Evolutionary conservation across 2,888 invertebrate species (phyloP).

Genomic region (Panzeria rudis): DNA sequence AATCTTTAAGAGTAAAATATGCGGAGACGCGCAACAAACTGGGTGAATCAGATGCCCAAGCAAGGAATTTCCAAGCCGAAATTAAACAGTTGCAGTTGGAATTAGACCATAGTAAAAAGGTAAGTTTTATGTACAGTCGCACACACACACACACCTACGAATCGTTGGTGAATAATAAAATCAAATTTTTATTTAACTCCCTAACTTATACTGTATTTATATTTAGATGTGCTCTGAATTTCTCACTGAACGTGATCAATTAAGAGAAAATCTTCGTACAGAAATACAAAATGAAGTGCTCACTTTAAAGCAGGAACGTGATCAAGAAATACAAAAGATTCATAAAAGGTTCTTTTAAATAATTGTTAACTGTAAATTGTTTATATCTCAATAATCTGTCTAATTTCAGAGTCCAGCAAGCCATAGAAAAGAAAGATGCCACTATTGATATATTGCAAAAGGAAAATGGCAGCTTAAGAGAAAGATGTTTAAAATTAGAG

Average conservation of each 20-base stretch:
- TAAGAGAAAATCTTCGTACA: constrained; percentile 86
- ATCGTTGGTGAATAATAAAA: not conserved
- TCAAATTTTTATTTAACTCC: not conserved
- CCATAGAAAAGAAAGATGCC: constrained; percentile 91
- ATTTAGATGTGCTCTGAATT: constrained; percentile 84
- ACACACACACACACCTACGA: not conserved
- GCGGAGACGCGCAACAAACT: constrained; percentile 88
- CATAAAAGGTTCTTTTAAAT: constrained; percentile 90
- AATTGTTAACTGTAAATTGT: not conserved
- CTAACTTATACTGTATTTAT: not conserved
- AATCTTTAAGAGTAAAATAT: constrained; percentile 87
- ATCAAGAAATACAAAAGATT: constrained; percentile 90
- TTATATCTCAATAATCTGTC: not conserved
- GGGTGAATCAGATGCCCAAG: constrained; percentile 87
- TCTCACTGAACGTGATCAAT: constrained; percentile 85
- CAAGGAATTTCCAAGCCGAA: constrained; percentile 86
- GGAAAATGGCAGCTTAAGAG: constrained; percentile 88
- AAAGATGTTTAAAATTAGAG: constrained; percentile 90
- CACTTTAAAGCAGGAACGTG: constrained; percentile 87
- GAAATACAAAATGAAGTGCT: constrained; percentile 87
- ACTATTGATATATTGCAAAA: constrained; percentile 89
- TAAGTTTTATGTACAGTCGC: constrained; percentile 78
- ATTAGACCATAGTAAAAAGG: constrained; percentile 87
- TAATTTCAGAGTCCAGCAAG: constrained; percentile 89
- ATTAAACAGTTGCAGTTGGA: constrained; percentile 88